Evolutionary conservation across 2,113 vertebrate genomes (phyloP), one percentile per base, ranked within the genome.

Genomic region (Mustela lutreola): DNA sequence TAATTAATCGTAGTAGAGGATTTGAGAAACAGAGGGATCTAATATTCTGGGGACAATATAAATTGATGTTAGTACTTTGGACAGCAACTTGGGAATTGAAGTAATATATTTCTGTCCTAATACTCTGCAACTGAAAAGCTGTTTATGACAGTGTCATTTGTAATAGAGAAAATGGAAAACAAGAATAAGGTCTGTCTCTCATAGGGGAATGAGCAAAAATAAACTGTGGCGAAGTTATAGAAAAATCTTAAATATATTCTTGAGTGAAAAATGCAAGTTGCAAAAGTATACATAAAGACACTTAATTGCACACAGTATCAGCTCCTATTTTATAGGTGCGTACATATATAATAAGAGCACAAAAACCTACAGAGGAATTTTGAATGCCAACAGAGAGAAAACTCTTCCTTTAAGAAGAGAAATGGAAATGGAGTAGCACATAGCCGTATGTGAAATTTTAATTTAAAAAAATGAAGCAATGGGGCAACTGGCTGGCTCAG

Each of bases 91-190:
- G 39, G 18, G 53, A 39, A 33, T 4, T 48, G 33, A 65, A 76
- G 24, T 83, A 60, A 5, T 36, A 11, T 63, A 53, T 88, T 78
- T 92, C 26, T 19, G 6, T 58, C 39, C 22, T 65, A 81, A 26
- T 48, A 11, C 31, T 28, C 73, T 81, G 24, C 0, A 75, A n/a
- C 36, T 87, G 14, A 36, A 71, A 11, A 22, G 4, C 28, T 83
- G 5, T 18, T 92, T 33, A 50, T 31, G 42, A n/a, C 36, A 31
- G 16, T 62, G n/a, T 78, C 39, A 92, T 73, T 42, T 62, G 53
- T 67, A 84, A 89, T n/a, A 78, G 78, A 24, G 33, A 78, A 92
- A 92, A 88, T 19, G 15, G n/a, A 88, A 88, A 83, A 88, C 50
- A 70, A 36, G 45, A 50, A 53, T 53, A 4, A 24, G 58, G 56